Conservation (phyloP, 2,113 vertebrate species). For the Tachysurus fulvidraco region DNA sequence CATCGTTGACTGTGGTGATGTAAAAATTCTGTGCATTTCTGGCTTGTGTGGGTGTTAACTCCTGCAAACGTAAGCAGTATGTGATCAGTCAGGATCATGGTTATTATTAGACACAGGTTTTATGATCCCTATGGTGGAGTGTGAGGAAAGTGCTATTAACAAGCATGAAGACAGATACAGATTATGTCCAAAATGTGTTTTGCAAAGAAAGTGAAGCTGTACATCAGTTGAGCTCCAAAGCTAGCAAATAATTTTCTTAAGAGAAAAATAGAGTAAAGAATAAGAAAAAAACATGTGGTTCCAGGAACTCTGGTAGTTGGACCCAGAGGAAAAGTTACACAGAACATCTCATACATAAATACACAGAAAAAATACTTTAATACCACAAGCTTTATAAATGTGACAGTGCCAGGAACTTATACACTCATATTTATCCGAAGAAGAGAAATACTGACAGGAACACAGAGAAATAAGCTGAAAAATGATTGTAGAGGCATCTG, state of each 20-base stretch:
- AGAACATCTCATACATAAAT: background rate
- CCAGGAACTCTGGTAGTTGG: background rate
- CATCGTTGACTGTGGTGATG: background rate
- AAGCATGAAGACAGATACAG: background rate
- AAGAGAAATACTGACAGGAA: background rate
- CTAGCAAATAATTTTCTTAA: background rate
- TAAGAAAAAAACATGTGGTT: background rate
- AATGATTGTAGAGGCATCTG: background rate
- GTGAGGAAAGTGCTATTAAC: background rate
- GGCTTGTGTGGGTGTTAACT: slow-evolving; percentile 20
- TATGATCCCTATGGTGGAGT: background rate
- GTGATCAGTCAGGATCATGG: background rate
- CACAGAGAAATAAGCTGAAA: background rate
- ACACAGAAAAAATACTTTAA: background rate
- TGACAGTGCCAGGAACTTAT: background rate
- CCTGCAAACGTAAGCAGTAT: slow-evolving; percentile 1
- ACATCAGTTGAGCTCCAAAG: background rate
- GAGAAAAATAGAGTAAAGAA: background rate
- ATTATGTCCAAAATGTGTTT: background rate
- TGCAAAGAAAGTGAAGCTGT: background rate
- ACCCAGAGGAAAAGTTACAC: background rate
- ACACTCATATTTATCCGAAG: background rate
- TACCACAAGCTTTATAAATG: background rate
- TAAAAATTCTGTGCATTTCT: background rate
- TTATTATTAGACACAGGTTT: slow-evolving; percentile 36